A percentile compares a stretch with the other conserved stretches of the same genome.
phyloP scores from a whole-genome alignment of 2,113 vertebrate species.

The Macaca mulatta region DNA sequence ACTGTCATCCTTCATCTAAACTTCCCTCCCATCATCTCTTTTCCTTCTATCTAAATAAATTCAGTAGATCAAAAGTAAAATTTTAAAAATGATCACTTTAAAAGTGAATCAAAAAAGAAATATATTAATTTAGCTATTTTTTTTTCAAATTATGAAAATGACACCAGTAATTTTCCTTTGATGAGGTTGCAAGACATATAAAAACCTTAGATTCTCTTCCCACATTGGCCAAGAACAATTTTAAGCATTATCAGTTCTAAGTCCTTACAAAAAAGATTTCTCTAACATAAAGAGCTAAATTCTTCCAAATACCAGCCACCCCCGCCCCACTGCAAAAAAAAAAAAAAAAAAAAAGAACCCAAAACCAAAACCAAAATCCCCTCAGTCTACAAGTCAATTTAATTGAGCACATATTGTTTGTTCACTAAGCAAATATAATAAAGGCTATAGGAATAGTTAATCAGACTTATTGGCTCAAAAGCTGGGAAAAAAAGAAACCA shows the following conservation, averaged over 20 bases:
- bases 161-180: neutral
- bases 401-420: neutral
- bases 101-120: neutral
- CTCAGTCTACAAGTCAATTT: neutral
- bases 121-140: neutral
- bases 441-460: neutral
- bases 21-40: neutral
- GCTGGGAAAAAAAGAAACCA: neutral
- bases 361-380: neutral
- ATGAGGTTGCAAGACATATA: neutral
- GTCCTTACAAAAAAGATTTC: neutral
- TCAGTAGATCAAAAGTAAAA: neutral
- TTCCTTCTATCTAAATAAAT: neutral
- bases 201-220: conserved; percentile 27
- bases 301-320: neutral
- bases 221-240: neutral
- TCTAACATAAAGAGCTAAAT: conserved; percentile 1
- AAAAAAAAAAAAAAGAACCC: neutral
- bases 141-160: neutral
- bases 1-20: neutral
- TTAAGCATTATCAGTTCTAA: neutral
- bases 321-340: neutral
- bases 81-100: conserved; percentile 1
- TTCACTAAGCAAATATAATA: conserved; percentile 2
- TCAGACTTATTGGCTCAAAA: neutral